Evolutionary conservation across 2,113 vertebrate genomes (phyloP).

Genomic region (Nyctibius bracteatus): DNA sequence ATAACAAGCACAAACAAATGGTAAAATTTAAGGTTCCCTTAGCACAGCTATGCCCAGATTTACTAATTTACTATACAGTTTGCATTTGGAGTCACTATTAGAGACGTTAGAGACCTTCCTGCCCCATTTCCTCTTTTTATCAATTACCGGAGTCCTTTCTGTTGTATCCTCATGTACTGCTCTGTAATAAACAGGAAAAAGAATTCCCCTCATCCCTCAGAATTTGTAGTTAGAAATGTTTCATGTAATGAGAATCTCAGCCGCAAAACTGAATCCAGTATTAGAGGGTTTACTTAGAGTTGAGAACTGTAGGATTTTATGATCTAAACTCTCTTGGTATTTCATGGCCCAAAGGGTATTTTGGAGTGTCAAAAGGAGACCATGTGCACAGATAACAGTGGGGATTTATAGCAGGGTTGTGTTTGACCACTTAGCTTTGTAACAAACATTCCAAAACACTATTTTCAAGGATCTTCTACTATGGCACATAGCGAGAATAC

Average conservation of each 20-base stretch:
- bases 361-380: background rate
- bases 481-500: background rate
- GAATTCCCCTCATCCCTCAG: background rate
- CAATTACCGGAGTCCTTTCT: background rate
- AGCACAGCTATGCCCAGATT: background rate
- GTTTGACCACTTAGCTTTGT: background rate
- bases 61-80: background rate
- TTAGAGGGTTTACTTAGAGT: background rate
- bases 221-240: background rate
- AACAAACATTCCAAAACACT: constrained; percentile 22
- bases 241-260: background rate
- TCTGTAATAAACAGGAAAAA: background rate
- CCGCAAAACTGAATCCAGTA: background rate
- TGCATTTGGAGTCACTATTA: background rate
- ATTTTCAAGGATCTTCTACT: constrained; percentile 15
- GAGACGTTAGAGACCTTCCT: background rate
- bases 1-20: background rate
- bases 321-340: background rate
- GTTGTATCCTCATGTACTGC: background rate
- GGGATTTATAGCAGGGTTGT: background rate
- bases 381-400: background rate
- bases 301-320: background rate
- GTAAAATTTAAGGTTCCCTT: background rate
- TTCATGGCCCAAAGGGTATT: background rate
- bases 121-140: background rate